Base-by-base conservation (phyloP, 2,888 invertebrate genomes). In the Caenorhabditis sulstoni region DNA sequence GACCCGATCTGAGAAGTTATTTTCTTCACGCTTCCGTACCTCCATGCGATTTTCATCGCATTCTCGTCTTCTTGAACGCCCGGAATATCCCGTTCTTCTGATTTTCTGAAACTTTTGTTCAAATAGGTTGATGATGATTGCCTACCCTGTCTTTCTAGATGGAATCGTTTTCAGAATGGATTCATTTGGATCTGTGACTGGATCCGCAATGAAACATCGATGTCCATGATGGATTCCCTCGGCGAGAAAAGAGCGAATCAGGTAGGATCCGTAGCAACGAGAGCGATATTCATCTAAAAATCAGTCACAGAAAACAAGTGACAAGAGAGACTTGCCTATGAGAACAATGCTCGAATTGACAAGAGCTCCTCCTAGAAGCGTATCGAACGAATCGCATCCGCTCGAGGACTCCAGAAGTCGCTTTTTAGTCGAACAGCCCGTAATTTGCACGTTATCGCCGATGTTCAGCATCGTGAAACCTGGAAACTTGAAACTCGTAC, bases 391-490 rank as follows among this genome's bases (percentile, higher is more conserved):
- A 20, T 65, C 53, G 37, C 79, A 75, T 29, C 79, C 79, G 18
- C 75, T 75, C 4, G 75, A 70, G 1, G 79, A 50, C 45, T 79
- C 79, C 29, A 79, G 61, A 29, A 79, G 53, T 7, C 79, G 58
- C 20, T 66, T 74, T 23, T 79, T 79, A n/a, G 79, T 79, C 1
- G 79, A 70, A 23, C 79, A 79, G 9, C 79, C 79, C 29, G 67
- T 55, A n/a, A 79, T 79, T 66, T 79, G 79, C 3, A 75, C 79
- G n/a, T 37, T 62, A 9, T 79, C 79, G 9, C 79, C 79, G 29
- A 79, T 35, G 55, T 74, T 75, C n/a, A 79, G 18, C 75, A 75
- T 75, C 20, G 44, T 61, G 29, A 0, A 44, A 11, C 11, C 18
- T 45, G 47, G 18, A 47, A 11, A 9, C 39, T 29, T 9, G 9